These are phyloP conservation scores for Heliocidaris erythrogramma DNA, from an alignment of 35 echinoderm and acorn worm species.

Conservation along the genomic window DNA sequence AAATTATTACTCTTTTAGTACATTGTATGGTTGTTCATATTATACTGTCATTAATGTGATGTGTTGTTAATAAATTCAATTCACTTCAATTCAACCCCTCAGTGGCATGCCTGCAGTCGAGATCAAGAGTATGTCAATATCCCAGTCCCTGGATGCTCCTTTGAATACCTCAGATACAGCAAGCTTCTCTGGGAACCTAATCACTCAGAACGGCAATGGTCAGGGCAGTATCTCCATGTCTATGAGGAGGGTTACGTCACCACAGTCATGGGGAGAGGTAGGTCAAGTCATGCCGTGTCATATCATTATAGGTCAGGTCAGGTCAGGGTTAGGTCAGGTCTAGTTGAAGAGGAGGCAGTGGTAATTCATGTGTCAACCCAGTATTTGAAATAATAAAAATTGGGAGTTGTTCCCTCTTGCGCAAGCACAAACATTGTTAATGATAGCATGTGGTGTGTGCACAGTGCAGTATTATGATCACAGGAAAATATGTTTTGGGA, in stretches of 20 bases:
- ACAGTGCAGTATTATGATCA: too few relatives aligned
- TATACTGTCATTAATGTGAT: too few relatives aligned
- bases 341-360: neutral
- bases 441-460: too few relatives aligned
- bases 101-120: slow-evolving; percentile 70
- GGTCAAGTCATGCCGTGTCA: neutral
- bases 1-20: too few relatives aligned
- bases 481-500: too few relatives aligned
- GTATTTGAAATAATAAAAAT: neutral
- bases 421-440: too few relatives aligned
- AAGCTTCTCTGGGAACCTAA: slow-evolving; percentile 78
- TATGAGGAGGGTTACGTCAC: slow-evolving; percentile 69
- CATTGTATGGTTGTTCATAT: too few relatives aligned
- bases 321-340: too few relatives aligned
- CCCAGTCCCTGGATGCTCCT: slow-evolving; percentile 90
- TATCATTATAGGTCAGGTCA: neutral
- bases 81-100: neutral
- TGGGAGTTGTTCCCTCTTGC: too few relatives aligned
- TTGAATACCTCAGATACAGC: slow-evolving; percentile 81
- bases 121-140: slow-evolving; percentile 90
- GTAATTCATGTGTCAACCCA: neutral
- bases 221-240: slow-evolving; percentile 74
- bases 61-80: too few relatives aligned
- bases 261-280: slow-evolving; percentile 94
- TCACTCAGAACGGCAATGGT: slow-evolving; percentile 91